Percentiles rank a stretch among this genome's conserved stretches.
Conservation (phyloP, 2,797 vertebrate species). For the Merluccius polli region DNA sequence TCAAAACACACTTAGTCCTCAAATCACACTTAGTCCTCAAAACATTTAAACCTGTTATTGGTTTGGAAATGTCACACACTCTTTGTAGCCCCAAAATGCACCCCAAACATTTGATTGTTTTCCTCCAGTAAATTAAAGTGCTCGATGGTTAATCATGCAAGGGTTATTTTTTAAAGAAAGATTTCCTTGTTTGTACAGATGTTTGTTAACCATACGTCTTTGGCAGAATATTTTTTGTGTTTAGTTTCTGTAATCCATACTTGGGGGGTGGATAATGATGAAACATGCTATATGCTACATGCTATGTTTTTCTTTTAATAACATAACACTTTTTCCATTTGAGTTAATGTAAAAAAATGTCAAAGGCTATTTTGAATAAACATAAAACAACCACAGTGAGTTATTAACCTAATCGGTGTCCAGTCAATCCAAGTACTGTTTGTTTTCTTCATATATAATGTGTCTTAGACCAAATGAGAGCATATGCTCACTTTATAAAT, state of each 20-base stretch:
- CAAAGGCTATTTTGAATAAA: neutral
- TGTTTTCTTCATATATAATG: neutral
- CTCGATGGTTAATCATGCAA: neutral
- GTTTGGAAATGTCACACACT: neutral
- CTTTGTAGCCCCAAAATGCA: neutral
- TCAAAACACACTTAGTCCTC: neutral
- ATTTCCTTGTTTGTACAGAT: slow-evolving; percentile 6
- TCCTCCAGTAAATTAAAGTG: neutral
- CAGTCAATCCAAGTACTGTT: neutral
- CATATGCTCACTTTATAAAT: neutral
- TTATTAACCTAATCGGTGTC: neutral
- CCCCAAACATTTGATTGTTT: neutral
- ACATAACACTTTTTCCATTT: neutral
- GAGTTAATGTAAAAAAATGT: neutral
- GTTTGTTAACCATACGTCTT: neutral
- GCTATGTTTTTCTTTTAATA: neutral
- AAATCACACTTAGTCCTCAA: neutral
- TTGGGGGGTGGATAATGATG: neutral
- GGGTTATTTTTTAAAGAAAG: neutral
- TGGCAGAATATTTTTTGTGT: neutral
- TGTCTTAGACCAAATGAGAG: neutral
- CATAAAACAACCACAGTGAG: neutral
- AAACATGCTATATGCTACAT: no score
- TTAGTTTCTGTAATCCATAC: neutral
- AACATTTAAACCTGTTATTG: neutral